Base-by-base conservation (phyloP, 2,888 invertebrate species). In the Rhagophthalmus giganteus region DNA sequence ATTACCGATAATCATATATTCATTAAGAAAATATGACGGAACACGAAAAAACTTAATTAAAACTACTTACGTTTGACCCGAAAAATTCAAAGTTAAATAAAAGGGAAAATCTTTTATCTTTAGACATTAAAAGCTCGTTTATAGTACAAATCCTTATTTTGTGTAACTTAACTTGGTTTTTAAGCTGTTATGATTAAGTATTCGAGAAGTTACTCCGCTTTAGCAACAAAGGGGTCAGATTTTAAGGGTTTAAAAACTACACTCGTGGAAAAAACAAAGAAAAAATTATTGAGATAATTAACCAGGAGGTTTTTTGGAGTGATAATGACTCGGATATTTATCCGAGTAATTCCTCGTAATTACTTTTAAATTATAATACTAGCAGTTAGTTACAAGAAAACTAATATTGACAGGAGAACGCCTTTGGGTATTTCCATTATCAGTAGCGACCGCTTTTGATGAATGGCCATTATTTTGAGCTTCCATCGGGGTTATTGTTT, bases 101-200 rank as follows among this genome's bases (percentile, higher is more conserved):
- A 24, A 42, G 16, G 10, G 4, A 28, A 45, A 45, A 25, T 33
- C 30, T 14, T 38, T 31, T 56, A 58, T 61, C 58, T 58, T 40
- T 15, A 20, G 31, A 57, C 62, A 62, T 62, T 60, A 62, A 62
- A 62, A 62, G 39, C 59, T 60, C 60, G 49, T 62, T 62, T 60
- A 50, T 55, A 58, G 50, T 52, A 16, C 6, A 33, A 42, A 5
- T 35, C 30, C 28, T 32, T 31, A 39, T 54, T 34, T 46, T 12
- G 9, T 39, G 11, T n/a, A 52, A 41, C 33, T 26, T 27, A 32
- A 32, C 38, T 27, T 53, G 32, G 4, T 30, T 3, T 20, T 20
- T 20, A 20, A 20, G 3, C 20, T 5, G 20, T 7, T 5, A 5
- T 20, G 4, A 5, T 7, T 20, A 20, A 5, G 20, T 20, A 20